phyloP scores from a whole-genome alignment of 2,797 vertebrate genomes.

The Arrhamphus sclerolepis region DNA sequence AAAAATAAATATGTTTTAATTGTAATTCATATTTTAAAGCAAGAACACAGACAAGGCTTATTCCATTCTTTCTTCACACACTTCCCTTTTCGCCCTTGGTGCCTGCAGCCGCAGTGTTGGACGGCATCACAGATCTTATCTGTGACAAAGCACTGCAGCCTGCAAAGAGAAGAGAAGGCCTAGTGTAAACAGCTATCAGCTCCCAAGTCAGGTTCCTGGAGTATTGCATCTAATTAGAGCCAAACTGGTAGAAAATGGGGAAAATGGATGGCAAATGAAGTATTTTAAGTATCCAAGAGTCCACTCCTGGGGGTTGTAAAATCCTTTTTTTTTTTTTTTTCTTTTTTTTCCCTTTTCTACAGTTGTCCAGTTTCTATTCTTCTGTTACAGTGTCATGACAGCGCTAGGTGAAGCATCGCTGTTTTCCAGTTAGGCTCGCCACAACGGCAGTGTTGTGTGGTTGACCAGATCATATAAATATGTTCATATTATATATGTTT shows the following conservation, averaged over 20 bases:
- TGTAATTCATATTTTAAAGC: conserved; percentile 24
- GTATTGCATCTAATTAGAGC: neutral
- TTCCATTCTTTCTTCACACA: conserved; percentile 5
- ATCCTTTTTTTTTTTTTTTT: neutral
- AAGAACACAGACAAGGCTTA: conserved; percentile 3
- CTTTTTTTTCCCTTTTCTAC: neutral
- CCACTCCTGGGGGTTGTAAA: neutral
- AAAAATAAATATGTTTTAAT: neutral
- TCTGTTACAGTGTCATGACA: neutral
- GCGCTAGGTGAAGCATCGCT: neutral
- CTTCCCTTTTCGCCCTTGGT: conserved; percentile 9
- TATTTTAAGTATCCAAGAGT: conserved; percentile 6
- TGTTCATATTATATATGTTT: too few relatives aligned
- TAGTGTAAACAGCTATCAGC: conserved; percentile 39
- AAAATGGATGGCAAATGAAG: conserved; percentile 2
- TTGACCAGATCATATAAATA: too few relatives aligned
- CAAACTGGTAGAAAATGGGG: conserved; percentile 13
- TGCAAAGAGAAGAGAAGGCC: conserved; percentile 20
- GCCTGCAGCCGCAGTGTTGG: conserved; percentile 52
- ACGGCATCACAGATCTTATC: conserved; percentile 48
- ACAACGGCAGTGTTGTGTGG: too few relatives aligned
- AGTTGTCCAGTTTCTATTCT: conserved; percentile 9
- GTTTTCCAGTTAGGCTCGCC: too few relatives aligned
- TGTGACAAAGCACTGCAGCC: conserved; percentile 52
- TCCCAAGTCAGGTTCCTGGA: conserved; percentile 15